Evolutionary conservation across 1,140 invertebrate species (phyloP).

Genomic region (Brachionus manjavacas): DNA sequence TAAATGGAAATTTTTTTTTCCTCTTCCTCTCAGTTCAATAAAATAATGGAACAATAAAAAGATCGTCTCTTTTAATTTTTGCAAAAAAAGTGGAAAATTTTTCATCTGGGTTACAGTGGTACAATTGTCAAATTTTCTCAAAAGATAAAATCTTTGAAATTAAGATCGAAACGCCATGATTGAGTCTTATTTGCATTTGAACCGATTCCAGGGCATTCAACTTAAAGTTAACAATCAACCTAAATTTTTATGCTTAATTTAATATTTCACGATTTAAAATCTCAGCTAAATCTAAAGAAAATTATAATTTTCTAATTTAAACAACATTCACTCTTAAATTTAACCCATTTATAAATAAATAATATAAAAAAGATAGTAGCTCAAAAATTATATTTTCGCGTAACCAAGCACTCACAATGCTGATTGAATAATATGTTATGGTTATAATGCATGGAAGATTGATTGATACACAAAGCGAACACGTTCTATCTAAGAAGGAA

Average conservation of each 20-base stretch:
- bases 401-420: background rate
- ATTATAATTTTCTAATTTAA: background rate
- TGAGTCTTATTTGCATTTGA: background rate
- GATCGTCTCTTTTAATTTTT: too few species aligned
- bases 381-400: background rate
- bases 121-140: background rate
- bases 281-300: background rate
- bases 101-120: too few species aligned
- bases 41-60: too few species aligned
- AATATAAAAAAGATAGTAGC: background rate
- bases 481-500: background rate
- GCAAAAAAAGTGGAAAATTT: too few species aligned
- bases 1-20: too few species aligned
- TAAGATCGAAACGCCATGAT: background rate
- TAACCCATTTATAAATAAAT: background rate
- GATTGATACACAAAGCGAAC: background rate
- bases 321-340: background rate
- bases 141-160: background rate
- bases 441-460: slow-evolving; percentile 13
- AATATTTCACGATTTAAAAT: background rate
- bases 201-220: slow-evolving; percentile 6
- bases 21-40: too few species aligned
- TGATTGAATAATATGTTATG: background rate
- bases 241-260: slow-evolving; percentile 22
- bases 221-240: background rate